phyloP scores from a whole-genome alignment of 2,888 invertebrate species.

The Melieria crassipennis region DNA sequence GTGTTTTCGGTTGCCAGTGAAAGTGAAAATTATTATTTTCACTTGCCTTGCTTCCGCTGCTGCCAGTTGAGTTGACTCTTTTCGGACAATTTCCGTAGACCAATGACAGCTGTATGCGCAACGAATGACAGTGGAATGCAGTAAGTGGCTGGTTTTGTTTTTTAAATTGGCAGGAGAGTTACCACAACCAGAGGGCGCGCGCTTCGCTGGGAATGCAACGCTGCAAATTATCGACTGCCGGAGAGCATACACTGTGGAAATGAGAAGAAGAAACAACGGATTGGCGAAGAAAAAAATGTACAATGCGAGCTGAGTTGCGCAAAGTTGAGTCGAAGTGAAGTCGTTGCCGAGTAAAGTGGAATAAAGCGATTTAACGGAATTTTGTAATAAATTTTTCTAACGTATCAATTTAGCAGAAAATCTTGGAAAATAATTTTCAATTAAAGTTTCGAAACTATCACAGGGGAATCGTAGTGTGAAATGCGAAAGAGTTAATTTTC shows the following conservation, averaged over 20 bases:
- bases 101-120: no score
- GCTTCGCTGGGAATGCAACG: background rate
- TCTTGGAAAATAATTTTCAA: background rate
- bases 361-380: slow-evolving; percentile 23
- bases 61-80: no score
- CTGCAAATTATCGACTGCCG: background rate
- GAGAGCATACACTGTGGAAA: background rate
- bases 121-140: no score
- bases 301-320: slow-evolving; percentile 27
- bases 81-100: no score
- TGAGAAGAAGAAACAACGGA: background rate
- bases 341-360: slow-evolving; percentile 31
- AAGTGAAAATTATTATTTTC: no score
- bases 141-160: no score
- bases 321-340: slow-evolving; percentile 33
- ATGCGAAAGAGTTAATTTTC: no score
- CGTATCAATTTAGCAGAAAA: slow-evolving; percentile 20
- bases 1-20: no score
- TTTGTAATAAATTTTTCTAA: slow-evolving; percentile 11
- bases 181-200: no score
- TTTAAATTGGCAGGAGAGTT: no score
- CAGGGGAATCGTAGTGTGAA: no score
- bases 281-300: slow-evolving; percentile 16
- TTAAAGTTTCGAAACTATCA: background rate
- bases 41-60: no score